Percentiles rank a stretch among this genome's conserved stretches.
These are phyloP conservation scores for Poeciliopsis retropinna DNA, from an alignment of 2,113 vertebrate genomes.

Conservation along the genomic window DNA sequence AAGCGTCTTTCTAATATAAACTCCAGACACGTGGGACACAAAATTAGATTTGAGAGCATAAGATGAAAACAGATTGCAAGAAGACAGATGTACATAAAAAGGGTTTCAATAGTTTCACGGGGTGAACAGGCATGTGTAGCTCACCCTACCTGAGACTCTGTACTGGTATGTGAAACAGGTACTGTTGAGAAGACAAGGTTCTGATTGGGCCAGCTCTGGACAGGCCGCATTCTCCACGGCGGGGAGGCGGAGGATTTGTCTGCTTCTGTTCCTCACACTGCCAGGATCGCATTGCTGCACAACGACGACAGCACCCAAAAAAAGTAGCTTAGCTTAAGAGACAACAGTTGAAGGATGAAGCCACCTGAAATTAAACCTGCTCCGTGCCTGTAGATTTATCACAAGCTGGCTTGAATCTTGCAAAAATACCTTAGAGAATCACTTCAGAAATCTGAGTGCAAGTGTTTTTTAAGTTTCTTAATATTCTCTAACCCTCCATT, in stretches of 20 bases:
- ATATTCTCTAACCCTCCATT: not conserved
- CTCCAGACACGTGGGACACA: not conserved
- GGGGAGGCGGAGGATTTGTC: conserved; percentile 85
- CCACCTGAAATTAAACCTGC: not conserved
- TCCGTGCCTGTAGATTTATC: not conserved
- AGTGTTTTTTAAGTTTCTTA: not conserved
- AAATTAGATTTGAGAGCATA: not conserved
- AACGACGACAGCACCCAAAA: conserved; percentile 3
- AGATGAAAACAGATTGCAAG: not conserved
- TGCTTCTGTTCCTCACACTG: conserved; percentile 82
- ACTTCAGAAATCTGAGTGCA: not conserved
- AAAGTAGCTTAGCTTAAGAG: not conserved
- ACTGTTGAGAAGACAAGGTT: conserved; percentile 88
- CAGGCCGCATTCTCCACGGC: conserved; percentile 73
- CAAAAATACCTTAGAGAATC: not conserved
- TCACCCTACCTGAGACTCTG: conserved; percentile 86
- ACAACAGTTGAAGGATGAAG: not conserved
- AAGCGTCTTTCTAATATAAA: not conserved
- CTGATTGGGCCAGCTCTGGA: conserved; percentile 85
- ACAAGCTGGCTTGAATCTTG: not conserved
- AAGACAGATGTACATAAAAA: not conserved
- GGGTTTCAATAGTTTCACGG: not conserved
- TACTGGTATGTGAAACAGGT: conserved; percentile 93
- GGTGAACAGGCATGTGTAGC: not conserved
- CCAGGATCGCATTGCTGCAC: conserved; percentile 85